Evolutionary conservation across 2,797 vertebrate species (phyloP).

Genomic region (Potorous gilbertii): DNA sequence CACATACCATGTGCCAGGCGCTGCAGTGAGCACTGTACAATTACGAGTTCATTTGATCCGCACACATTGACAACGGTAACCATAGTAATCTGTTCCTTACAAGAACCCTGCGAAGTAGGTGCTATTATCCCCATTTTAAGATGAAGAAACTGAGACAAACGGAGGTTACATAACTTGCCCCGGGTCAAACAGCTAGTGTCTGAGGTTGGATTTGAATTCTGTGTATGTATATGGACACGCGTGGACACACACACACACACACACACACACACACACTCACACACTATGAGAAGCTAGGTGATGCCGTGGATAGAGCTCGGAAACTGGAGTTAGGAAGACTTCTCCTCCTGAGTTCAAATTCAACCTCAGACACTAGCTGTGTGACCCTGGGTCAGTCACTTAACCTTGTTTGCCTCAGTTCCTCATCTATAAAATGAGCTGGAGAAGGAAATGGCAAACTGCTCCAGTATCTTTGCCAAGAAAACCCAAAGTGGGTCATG

Average conservation of each 20-base stretch:
- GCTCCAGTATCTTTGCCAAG: neutral
- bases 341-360: neutral
- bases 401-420: neutral
- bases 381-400: neutral
- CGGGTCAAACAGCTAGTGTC: neutral
- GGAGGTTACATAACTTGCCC: neutral
- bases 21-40: neutral
- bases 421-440: neutral
- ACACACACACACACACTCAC: too few relatives aligned
- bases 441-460: neutral
- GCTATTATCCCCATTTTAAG: neutral
- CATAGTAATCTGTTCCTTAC: neutral
- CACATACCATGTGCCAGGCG: neutral
- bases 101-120: neutral
- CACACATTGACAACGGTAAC: too few relatives aligned
- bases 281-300: neutral
- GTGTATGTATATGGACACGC: too few relatives aligned
- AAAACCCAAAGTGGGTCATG: neutral
- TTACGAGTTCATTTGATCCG: neutral
- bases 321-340: neutral
- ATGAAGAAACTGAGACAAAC: neutral
- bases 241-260: too few relatives aligned
- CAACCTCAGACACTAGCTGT: neutral
- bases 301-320: neutral
- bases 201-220: neutral